These are phyloP conservation scores for Lagodon rhomboides DNA, from an alignment of 2,797 vertebrate genomes.

Conservation along the genomic window DNA sequence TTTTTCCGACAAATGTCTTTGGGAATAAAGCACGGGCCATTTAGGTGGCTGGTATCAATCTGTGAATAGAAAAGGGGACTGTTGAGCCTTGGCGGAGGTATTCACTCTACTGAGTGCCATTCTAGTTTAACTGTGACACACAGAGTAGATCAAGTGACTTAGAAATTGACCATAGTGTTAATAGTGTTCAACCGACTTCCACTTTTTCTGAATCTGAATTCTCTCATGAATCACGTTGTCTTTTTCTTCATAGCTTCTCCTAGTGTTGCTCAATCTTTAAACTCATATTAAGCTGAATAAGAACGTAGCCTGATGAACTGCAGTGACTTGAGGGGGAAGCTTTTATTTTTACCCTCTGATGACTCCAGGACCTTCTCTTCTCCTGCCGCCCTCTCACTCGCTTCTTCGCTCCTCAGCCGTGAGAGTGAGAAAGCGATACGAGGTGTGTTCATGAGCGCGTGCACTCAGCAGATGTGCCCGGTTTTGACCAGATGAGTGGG, in stretches of 20 bases:
- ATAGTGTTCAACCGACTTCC: background rate
- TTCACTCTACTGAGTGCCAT: no score
- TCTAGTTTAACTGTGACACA: no score
- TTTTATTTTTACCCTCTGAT: conserved; percentile 37
- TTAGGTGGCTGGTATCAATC: no score
- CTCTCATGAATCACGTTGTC: background rate
- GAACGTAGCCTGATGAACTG: background rate
- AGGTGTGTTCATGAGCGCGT: background rate
- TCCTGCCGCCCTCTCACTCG: background rate
- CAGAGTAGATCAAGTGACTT: background rate
- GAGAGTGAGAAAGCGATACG: conserved; percentile 10
- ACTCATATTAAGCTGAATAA: conserved; percentile 1
- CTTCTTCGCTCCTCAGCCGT: conserved; percentile 15
- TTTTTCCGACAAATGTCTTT: no score
- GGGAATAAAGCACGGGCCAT: no score
- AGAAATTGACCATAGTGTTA: background rate
- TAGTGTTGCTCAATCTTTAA: background rate
- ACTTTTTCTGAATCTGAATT: background rate
- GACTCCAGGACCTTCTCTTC: conserved; percentile 16
- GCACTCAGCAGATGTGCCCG: conserved; percentile 1
- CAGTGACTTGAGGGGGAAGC: conserved; percentile 21
- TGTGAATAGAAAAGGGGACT: no score
- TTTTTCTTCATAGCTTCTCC: background rate
- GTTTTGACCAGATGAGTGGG: conserved; percentile 8
- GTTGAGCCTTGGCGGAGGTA: no score